phyloP scores from a whole-genome alignment of 2,113 vertebrate genomes.

The Coptodon bakossiorum region DNA sequence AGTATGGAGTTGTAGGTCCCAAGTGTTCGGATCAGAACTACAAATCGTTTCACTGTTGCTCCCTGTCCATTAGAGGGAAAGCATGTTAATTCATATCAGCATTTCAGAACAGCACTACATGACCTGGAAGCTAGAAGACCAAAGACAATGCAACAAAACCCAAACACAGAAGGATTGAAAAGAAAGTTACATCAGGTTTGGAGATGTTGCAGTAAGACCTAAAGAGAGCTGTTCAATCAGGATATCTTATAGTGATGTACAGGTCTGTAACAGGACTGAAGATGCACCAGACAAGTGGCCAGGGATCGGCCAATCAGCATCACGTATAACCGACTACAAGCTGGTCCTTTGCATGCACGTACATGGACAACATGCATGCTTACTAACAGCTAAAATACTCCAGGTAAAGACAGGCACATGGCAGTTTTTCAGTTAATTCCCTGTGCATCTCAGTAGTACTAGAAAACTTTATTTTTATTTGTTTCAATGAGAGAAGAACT shows the following conservation, averaged over 20 bases:
- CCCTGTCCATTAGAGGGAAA: conserved; percentile 53
- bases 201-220: background rate
- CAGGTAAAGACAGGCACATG: background rate
- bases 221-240: background rate
- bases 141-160: background rate
- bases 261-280: accelerated
- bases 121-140: background rate
- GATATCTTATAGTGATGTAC: background rate
- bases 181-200: background rate
- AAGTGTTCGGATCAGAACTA: conserved; percentile 95
- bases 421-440: background rate
- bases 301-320: background rate
- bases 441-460: background rate
- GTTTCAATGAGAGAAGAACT: background rate
- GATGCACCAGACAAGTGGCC: background rate
- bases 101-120: background rate
- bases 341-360: background rate
- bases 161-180: background rate
- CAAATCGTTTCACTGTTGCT: conserved; percentile 94
- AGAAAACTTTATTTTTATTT: background rate
- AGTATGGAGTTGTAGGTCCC: conserved; percentile 96
- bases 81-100: background rate
- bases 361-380: background rate
- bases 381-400: background rate
- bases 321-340: background rate